These are phyloP conservation scores for Pheosia gnoma DNA, from an alignment of 2,888 invertebrate genomes.

Conservation along the genomic window DNA sequence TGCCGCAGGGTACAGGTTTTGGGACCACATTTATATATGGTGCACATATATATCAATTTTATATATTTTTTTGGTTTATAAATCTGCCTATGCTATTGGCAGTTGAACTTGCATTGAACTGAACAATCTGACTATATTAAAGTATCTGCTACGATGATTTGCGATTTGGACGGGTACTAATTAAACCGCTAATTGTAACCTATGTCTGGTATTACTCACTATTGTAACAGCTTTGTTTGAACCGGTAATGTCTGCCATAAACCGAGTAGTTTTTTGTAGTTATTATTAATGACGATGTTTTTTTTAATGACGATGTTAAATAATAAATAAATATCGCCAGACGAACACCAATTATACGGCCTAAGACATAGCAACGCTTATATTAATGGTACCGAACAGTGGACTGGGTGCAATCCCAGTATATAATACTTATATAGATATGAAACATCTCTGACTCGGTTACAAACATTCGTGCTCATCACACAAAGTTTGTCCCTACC, in stretches of 20 bases:
- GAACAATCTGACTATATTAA: not conserved
- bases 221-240: not conserved
- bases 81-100: not conserved
- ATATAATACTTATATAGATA: too few relatives aligned
- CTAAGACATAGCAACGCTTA: too few relatives aligned
- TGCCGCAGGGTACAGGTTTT: constrained; percentile 22
- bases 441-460: too few relatives aligned
- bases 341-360: too few relatives aligned
- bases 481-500: too few relatives aligned
- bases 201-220: not conserved
- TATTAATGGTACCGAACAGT: too few relatives aligned
- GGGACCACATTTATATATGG: constrained; percentile 10
- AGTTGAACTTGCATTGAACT: not conserved
- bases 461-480: too few relatives aligned
- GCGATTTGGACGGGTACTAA: constrained; percentile 17
- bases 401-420: too few relatives aligned
- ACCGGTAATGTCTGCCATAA: not conserved
- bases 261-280: not conserved
- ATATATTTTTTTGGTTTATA: not conserved
- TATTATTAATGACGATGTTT: not conserved
- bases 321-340: too few relatives aligned
- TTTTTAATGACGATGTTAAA: too few relatives aligned
- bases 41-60: not conserved
- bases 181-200: constrained; percentile 23
- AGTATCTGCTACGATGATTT: not conserved